phyloP scores from a whole-genome alignment of 2,888 invertebrate genomes.

The Artemia sinica region DNA sequence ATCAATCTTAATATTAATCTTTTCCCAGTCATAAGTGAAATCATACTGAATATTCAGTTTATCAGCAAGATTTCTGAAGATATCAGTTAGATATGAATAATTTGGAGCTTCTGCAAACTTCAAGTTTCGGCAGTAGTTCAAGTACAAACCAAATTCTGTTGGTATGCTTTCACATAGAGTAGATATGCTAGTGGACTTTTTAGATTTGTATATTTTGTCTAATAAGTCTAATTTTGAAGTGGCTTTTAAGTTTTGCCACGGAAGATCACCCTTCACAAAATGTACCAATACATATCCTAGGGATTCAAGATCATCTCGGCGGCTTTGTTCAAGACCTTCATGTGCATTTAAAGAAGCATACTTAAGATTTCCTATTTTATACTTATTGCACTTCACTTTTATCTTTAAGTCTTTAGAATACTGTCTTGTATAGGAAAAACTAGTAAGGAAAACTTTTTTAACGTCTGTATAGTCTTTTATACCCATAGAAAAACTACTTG shows the following conservation, averaged over 20 bases:
- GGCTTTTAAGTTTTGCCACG: slow-evolving; percentile 81
- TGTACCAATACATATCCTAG: slow-evolving; percentile 99
- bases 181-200: neutral
- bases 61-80: no score
- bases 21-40: no score
- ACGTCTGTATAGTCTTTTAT: slow-evolving; percentile 1
- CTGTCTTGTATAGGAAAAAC: slow-evolving; percentile 26
- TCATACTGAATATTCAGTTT: no score
- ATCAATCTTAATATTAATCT: no score
- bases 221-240: neutral
- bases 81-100: no score
- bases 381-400: slow-evolving; percentile 44
- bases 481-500: neutral
- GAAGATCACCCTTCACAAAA: slow-evolving; percentile 72
- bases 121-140: no score
- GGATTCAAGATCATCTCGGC: slow-evolving; percentile 98
- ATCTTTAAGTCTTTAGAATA: slow-evolving; percentile 26
- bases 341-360: slow-evolving; percentile 99
- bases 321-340: slow-evolving; percentile 89
- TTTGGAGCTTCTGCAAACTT: no score
- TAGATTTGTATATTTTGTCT: neutral
- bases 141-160: no score
- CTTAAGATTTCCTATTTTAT: slow-evolving; percentile 80
- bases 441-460: slow-evolving; percentile 17
- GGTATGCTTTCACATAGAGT: no score